Base-by-base conservation (phyloP, 1,140 invertebrate species). In the Aporrectodea caliginosa region DNA sequence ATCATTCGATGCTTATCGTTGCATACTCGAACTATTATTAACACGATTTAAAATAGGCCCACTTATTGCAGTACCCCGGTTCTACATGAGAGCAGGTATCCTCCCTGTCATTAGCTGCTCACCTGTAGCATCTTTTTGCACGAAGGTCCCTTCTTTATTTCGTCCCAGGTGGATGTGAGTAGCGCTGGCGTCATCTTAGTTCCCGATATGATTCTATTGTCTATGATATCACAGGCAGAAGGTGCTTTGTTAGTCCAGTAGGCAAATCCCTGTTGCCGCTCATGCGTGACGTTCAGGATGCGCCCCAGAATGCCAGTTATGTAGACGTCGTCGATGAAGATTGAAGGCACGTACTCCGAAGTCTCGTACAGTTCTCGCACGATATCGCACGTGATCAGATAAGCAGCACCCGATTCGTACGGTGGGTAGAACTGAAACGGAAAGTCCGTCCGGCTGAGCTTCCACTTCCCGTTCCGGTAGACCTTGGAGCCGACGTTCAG, bases 241-340 rank as follows among this genome's bases (percentile, higher is more conserved):
- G 75, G 69, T 32, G 70, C 33, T 78, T 73, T 80, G 30, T 78
- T n/a, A n/a, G 58, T 77, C 79, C 79, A 80, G 35, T 73, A 80
- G 31, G 79, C 79, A 73, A 80, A 80, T 2, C 76, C 76, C n/a
- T 34, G 16, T 16, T 78, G 75, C 73, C 29, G n/a, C 16, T 35
- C 30, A 29, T 79, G 75, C 29, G 33, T 79, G 14, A 78, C 76
- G 34, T 71, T 71, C n/a, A 80, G 34, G n/a, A 78, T 78, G 33
- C 71, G 70, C 1, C 68, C 79, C 30, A 89, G 78, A 16, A 89
- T 84, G 1, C 89, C 89, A 6, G 88, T 89, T n/a, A 90, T 84
- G 82, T 85, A 90, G 1, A 86, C 88, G 76, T 90, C 89, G 78
- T 90, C 89, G 78, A 90, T 82, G 6, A 83, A 82, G 0, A 87